phyloP scores from a whole-genome alignment of 2,113 vertebrate genomes.

The Otolemur garnettii region DNA sequence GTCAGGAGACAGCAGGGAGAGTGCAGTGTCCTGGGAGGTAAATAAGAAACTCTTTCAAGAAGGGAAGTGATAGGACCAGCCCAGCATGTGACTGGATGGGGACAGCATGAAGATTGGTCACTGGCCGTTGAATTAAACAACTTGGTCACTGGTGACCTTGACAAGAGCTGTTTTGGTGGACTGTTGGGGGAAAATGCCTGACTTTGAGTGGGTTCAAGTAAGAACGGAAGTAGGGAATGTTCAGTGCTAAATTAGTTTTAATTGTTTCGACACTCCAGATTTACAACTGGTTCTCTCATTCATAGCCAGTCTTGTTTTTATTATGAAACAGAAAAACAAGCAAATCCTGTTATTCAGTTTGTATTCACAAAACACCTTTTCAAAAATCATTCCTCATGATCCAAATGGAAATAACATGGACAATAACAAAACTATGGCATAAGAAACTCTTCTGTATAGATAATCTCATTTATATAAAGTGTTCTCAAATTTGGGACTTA shows the following conservation, averaged over 20 bases:
- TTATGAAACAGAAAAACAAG: background rate
- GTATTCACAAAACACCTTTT: constrained; percentile 5
- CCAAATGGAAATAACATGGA: background rate
- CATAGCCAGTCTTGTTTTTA: background rate
- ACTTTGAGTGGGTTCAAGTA: background rate
- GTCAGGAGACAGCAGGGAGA: background rate
- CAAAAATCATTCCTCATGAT: background rate
- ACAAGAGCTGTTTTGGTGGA: background rate
- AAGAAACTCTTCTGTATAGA: background rate
- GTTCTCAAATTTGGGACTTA: background rate
- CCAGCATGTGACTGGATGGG: background rate
- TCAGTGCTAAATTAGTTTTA: background rate
- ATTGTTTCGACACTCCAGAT: background rate
- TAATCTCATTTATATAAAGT: background rate
- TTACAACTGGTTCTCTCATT: background rate
- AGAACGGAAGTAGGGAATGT: background rate
- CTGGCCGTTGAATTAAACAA: background rate
- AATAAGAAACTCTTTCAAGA: background rate
- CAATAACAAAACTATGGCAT: background rate
- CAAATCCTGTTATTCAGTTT: background rate
- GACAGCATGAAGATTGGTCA: background rate
- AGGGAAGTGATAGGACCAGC: background rate
- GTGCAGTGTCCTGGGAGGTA: background rate
- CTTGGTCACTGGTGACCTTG: background rate
- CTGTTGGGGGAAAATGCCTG: background rate